Conservation (phyloP, 2,797 vertebrate species). For the Vireo griseus region DNA sequence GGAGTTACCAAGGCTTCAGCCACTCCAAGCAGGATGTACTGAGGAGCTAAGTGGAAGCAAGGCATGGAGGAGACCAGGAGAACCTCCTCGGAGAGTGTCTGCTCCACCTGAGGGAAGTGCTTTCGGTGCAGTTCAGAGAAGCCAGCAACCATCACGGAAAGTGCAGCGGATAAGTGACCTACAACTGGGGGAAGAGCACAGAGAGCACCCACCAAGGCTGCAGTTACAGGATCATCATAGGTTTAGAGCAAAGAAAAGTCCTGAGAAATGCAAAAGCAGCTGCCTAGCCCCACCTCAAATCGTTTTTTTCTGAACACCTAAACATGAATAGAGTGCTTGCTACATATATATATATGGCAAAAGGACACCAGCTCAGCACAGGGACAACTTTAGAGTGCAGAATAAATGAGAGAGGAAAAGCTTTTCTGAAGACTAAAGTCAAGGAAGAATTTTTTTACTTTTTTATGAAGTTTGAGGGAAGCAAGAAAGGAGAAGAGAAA, state of each 20-base stretch:
- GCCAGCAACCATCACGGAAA: constrained; percentile 83
- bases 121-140: constrained; percentile 86
- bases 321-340: neutral
- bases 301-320: neutral
- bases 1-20: constrained; percentile 90
- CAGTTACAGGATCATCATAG: accelerated
- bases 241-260: neutral
- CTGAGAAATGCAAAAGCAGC: neutral
- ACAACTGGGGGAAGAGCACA: constrained; percentile 71
- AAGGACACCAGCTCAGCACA: neutral
- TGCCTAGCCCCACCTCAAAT: neutral
- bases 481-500: neutral
- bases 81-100: constrained; percentile 81
- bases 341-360: neutral
- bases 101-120: constrained; percentile 79
- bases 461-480: accelerated
- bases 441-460: neutral
- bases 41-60: constrained; percentile 85
- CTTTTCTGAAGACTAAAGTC: neutral
- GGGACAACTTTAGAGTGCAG: neutral
- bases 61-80: constrained; percentile 88
- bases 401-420: neutral
- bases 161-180: constrained; percentile 81
- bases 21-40: constrained; percentile 88
- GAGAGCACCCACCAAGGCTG: neutral